Percentiles rank a stretch among this genome's conserved stretches.
phyloP scores from a whole-genome alignment of 2,113 vertebrate species.

The Picathartes gymnocephalus region DNA sequence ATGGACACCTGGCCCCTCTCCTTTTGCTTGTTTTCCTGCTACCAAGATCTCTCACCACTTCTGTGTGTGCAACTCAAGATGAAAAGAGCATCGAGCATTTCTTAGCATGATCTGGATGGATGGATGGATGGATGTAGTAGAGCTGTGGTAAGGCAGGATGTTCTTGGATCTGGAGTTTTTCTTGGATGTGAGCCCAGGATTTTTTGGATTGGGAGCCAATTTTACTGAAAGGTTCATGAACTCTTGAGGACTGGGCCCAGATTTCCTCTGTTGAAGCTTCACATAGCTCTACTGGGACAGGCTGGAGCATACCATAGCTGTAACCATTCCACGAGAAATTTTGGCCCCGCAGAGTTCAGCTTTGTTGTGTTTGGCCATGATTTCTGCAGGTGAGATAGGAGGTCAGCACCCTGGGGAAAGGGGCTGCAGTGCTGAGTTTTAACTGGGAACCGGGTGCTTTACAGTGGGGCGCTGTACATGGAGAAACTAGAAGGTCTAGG shows the following conservation, averaged over 20 bases:
- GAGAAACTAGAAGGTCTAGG: not conserved
- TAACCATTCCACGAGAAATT: not conserved
- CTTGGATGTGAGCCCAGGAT: conserved; percentile 37
- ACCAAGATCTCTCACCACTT: not conserved
- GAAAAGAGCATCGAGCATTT: not conserved
- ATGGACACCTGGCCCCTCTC: not conserved
- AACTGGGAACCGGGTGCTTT: not conserved
- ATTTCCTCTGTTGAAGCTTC: conserved; percentile 24
- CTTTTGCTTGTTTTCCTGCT: not conserved
- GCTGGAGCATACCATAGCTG: not conserved
- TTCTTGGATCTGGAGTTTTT: conserved; percentile 48
- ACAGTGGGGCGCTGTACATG: rapidly evolving
- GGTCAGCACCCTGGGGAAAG: not conserved
- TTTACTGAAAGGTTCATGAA: conserved; percentile 40
- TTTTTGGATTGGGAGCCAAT: not conserved
- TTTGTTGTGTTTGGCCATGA: not conserved
- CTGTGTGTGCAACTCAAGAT: not conserved
- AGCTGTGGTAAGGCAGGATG: conserved; percentile 32
- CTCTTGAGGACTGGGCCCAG: not conserved
- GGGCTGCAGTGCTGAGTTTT: not conserved
- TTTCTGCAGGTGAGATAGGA: not conserved
- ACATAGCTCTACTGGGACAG: not conserved
- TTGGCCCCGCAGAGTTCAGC: not conserved
- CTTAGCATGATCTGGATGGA: not conserved
- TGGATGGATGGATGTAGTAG: not conserved